Base-by-base conservation (phyloP, 1,140 invertebrate genomes). In the Leptoteleia sp. region DNA sequence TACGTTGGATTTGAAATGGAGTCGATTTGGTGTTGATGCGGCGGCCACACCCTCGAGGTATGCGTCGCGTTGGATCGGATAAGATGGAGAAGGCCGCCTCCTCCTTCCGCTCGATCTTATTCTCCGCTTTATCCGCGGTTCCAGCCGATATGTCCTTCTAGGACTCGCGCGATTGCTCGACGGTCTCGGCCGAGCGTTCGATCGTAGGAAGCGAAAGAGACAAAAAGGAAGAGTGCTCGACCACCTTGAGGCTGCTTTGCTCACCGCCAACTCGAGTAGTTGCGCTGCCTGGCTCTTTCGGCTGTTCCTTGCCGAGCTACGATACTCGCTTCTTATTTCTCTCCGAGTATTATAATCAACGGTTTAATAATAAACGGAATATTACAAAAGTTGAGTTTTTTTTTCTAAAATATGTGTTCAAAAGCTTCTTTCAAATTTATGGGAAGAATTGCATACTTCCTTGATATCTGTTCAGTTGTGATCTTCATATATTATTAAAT, bases 11-110 rank as follows among this genome's bases (percentile, higher is more conserved):
- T 25, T 6, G 22, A 25, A 25, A 25, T 25, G 22, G 22, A 25
- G 31, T 55, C 19, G 16, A 27, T 38, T 64, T 7, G 19, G 40
- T 54, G 42, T 59, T 38, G 42, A 67, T 59, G 19, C 42, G 8
- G 11, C 31, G 50, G 73, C 82, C 80, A 83, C 80, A 79, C 82
- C 82, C 82, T 82, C 31, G 31, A 59, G 40, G 65, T 55, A 59
- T 62, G 50, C 70, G 57, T 76, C 67, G n/a, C n/a, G 71, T 55
- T 57, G 54, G 77, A 79, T 77, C 78, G 80, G 78, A 81, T 81
- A 83, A 79, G 72, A 82, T 79, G 70, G 68, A 54, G 29, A 29
- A 16, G 57, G 47, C 67, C 65, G 59, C 73, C 62, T 62, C 54
- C 68, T 76, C 62, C 64, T 78, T 76, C 64, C 52, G 55, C 43